phyloP scores from a whole-genome alignment of 2,888 invertebrate species.

The Cantharis flavilabris region DNA sequence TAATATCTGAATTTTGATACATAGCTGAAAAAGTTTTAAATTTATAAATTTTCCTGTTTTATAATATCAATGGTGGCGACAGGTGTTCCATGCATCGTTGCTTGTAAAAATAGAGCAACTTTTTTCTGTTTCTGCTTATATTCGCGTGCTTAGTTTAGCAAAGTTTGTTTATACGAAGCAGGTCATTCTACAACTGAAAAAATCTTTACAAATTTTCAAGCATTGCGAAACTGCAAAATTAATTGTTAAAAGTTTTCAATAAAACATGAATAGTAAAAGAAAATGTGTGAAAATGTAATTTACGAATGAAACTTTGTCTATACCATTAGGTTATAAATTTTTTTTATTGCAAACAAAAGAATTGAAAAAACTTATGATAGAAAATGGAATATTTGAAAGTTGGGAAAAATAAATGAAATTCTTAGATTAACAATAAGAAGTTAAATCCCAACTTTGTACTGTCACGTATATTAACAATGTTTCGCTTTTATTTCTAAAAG shows the following conservation, averaged over 20 bases:
- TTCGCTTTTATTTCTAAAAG: neutral
- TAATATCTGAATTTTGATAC: neutral
- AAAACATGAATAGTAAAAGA: neutral
- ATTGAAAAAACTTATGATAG: neutral
- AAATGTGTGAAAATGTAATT: neutral
- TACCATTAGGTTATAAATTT: neutral
- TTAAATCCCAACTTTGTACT: neutral
- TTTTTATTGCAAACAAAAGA: neutral
- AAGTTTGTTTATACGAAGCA: neutral
- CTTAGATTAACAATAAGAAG: neutral
- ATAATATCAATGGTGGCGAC: neutral
- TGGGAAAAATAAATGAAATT: neutral
- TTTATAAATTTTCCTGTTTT: neutral
- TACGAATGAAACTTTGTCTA: neutral
- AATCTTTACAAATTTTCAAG: neutral
- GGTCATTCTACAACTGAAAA: neutral
- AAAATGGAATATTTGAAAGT: neutral
- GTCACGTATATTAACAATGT: neutral
- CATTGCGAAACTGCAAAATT: neutral
- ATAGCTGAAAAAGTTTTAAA: neutral
- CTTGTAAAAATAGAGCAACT: neutral
- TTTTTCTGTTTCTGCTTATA: neutral
- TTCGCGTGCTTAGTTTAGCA: neutral
- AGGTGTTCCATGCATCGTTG: neutral
- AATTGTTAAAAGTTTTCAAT: neutral